Percentiles rank a stretch among this genome's conserved stretches.
Evolutionary conservation across 2,113 vertebrate species (phyloP).

Genomic region (Oncorhynchus keta): DNA sequence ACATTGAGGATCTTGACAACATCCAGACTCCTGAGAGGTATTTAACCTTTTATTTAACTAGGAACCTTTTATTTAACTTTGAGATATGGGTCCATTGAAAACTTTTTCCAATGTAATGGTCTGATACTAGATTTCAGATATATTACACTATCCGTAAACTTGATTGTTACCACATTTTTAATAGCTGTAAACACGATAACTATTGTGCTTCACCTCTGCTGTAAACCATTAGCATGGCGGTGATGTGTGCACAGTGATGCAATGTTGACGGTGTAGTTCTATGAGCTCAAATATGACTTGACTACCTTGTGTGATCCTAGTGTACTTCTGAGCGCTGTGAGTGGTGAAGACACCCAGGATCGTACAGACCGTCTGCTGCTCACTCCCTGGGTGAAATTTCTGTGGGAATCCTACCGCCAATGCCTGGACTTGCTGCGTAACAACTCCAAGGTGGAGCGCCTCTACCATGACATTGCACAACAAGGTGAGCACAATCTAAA

Average conservation of each 20-base stretch:
- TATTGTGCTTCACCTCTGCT: no score
- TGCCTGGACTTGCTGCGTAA: slow-evolving; percentile 96
- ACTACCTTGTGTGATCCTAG: slow-evolving; percentile 55
- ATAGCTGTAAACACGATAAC: no score
- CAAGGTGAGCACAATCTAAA: slow-evolving; percentile 79
- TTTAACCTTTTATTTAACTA: no score
- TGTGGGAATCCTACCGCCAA: slow-evolving; percentile 97
- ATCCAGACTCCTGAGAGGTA: slow-evolving; percentile 99
- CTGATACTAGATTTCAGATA: no score
- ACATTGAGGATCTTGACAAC: slow-evolving; percentile 98
- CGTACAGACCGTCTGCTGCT: slow-evolving; percentile 96
- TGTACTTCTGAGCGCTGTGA: slow-evolving; percentile 96
- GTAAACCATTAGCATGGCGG: no score
- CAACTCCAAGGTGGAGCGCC: slow-evolving; percentile 97
- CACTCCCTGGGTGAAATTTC: slow-evolving; percentile 98
- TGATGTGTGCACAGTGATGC: no score
- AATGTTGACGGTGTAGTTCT: background rate
- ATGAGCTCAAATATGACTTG: background rate
- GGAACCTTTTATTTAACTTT: no score
- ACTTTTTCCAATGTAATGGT: background rate
- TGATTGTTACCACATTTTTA: no score
- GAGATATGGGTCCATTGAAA: background rate
- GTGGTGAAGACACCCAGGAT: slow-evolving; percentile 98
- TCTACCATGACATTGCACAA: slow-evolving; percentile 99
- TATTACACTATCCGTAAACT: no score